Conservation (phyloP, 1,140 invertebrate genomes). For the Drosophila carrolli region DNA sequence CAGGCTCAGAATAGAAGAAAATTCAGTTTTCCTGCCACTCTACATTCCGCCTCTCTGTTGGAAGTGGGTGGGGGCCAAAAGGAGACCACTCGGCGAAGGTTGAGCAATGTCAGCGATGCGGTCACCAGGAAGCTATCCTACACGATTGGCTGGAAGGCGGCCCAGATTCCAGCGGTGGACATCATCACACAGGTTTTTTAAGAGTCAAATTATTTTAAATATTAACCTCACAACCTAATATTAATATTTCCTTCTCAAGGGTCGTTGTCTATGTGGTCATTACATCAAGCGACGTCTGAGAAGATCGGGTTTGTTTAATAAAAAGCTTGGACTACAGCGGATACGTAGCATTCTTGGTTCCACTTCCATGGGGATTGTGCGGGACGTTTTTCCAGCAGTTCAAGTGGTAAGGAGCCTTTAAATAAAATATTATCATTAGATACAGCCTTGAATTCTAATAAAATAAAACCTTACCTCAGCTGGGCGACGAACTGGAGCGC, state of each 20-base stretch:
- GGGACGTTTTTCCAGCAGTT: conserved; percentile 87
- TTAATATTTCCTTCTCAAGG: conserved; percentile 45
- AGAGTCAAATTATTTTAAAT: no score
- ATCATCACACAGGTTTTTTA: conserved; percentile 85
- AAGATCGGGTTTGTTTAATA: conserved; percentile 88
- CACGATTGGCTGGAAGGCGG: conserved; percentile 89
- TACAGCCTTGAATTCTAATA: no score
- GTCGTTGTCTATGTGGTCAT: conserved; percentile 88
- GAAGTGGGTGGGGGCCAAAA: conserved; percentile 65
- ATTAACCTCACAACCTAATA: neutral
- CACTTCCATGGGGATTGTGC: conserved; percentile 85
- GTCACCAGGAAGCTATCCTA: conserved; percentile 89
- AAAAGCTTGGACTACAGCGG: conserved; percentile 89
- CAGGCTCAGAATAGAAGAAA: conserved; percentile 84
- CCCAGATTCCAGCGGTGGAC: conserved; percentile 86
- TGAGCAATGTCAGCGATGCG: conserved; percentile 90
- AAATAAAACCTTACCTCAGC: conserved; percentile 43
- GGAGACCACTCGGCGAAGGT: conserved; percentile 85
- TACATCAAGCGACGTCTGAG: conserved; percentile 89
- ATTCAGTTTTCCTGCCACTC: conserved; percentile 86
- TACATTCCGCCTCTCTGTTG: conserved; percentile 84
- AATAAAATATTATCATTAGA: neutral
- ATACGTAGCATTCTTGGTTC: conserved; percentile 87
- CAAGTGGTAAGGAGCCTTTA: conserved; percentile 61
- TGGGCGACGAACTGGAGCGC: conserved; percentile 88